Percentiles rank a stretch among this genome's conserved stretches.
These are phyloP conservation scores for Heliconius congener DNA, from an alignment of 1,140 invertebrate genomes.

Conservation along the genomic window DNA sequence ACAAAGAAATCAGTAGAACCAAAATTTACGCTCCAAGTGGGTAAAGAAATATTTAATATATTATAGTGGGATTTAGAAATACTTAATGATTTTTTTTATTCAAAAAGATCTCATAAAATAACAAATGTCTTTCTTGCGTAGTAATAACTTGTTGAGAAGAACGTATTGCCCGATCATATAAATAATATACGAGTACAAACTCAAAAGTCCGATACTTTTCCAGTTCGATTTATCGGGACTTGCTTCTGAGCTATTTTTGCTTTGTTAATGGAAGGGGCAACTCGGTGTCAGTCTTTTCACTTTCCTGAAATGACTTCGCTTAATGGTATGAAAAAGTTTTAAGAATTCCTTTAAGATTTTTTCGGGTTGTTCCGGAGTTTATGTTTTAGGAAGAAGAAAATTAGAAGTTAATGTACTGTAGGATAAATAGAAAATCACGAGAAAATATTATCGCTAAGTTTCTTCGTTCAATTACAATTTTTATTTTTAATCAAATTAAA, in stretches of 20 bases:
- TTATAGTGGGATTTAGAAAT: not conserved
- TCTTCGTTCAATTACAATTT: not conserved
- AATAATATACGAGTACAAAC: conserved; percentile 8
- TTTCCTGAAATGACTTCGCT: conserved; percentile 60
- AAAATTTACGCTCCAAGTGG: too few species aligned
- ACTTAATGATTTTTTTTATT: not conserved
- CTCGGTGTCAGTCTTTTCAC: conserved; percentile 57
- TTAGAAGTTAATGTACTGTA: conserved; percentile 46
- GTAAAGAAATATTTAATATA: too few species aligned
- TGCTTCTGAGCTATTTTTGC: conserved; percentile 57
- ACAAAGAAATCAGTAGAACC: too few species aligned
- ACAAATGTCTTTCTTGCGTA: not conserved
- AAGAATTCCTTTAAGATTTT: conserved; percentile 42
- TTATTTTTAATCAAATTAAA: not conserved
- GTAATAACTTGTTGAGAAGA: not conserved
- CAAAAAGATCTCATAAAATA: not conserved
- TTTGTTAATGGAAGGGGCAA: conserved; percentile 67
- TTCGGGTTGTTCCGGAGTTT: conserved; percentile 42
- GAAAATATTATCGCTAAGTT: not conserved
- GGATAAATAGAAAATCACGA: conserved; percentile 31
- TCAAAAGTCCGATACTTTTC: conserved; percentile 36
- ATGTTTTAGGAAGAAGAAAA: conserved; percentile 36
- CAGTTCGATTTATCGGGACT: conserved; percentile 62
- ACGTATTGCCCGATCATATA: not conserved
- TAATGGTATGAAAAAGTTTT: conserved; percentile 62